Percentiles rank a stretch among this genome's conserved stretches.
Conservation (phyloP, 1,140 invertebrate species). For the Drosophila albomicans region DNA sequence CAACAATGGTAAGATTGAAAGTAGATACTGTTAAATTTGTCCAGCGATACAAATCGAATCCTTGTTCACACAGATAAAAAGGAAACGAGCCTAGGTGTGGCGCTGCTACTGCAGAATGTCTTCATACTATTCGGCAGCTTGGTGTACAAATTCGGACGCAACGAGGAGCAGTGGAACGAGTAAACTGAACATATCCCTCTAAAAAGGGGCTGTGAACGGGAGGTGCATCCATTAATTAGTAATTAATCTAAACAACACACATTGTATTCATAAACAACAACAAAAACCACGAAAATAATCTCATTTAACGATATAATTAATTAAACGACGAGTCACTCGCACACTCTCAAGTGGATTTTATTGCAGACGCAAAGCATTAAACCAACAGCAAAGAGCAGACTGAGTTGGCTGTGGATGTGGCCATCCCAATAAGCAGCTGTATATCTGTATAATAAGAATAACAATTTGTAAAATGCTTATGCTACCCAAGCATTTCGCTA, state of each 20-base stretch:
- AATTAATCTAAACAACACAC: constrained; percentile 19
- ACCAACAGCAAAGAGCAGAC: constrained; percentile 17
- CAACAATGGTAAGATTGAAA: constrained; percentile 62
- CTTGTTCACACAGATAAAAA: constrained; percentile 61
- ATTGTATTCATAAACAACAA: constrained; percentile 40
- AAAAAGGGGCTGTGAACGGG: constrained; percentile 1
- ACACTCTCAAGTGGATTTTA: constrained; percentile 52
- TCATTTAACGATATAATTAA: constrained; percentile 59
- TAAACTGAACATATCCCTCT: constrained; percentile 42
- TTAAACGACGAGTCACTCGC: constrained; percentile 69
- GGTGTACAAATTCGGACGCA: constrained; percentile 97
- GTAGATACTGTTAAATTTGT: neutral
- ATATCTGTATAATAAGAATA: constrained; percentile 51
- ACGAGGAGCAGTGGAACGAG: constrained; percentile 93
- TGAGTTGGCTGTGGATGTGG: neutral
- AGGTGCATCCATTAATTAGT: constrained; percentile 31
- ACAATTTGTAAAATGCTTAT: constrained; percentile 30
- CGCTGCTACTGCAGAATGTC: constrained; percentile 97
- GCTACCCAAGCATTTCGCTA: neutral
- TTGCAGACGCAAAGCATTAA: constrained; percentile 50
- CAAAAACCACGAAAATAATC: constrained; percentile 54
- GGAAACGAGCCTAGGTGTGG: constrained; percentile 93
- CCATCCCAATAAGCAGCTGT: constrained; percentile 11
- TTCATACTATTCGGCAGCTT: constrained; percentile 97
- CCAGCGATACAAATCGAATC: neutral